Evolutionary conservation across 2,888 invertebrate species (phyloP).

Genomic region (Patella depressa): DNA sequence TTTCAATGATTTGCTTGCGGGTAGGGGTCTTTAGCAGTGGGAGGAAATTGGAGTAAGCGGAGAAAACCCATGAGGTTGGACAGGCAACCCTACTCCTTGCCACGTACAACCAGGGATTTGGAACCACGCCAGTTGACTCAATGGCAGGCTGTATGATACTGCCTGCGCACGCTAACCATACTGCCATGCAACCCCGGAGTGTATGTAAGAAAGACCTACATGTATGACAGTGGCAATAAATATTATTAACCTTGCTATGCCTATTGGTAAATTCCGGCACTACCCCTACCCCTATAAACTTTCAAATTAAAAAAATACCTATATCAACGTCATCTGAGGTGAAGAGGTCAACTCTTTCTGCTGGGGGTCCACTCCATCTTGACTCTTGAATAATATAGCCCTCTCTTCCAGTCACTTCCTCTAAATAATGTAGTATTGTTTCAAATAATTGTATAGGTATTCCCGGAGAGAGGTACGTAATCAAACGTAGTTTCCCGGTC

Average conservation of each 20-base stretch:
- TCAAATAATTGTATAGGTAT: slow-evolving; percentile 78
- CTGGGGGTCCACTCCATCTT: slow-evolving; percentile 74
- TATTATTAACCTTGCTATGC: neutral
- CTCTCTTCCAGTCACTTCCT: slow-evolving; percentile 74
- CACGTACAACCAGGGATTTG: no score
- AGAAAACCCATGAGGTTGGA: no score
- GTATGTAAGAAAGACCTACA: no score
- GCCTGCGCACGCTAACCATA: neutral
- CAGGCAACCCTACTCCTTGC: no score
- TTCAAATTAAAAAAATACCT: slow-evolving; percentile 69
- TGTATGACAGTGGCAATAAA: neutral
- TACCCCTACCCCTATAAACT: no score
- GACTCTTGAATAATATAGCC: slow-evolving; percentile 77
- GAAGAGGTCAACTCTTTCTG: slow-evolving; percentile 76
- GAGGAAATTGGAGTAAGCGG: no score
- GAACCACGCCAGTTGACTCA: no score
- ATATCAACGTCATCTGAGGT: slow-evolving; percentile 75
- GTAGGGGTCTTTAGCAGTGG: no score
- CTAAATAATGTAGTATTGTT: slow-evolving; percentile 75
- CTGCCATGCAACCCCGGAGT: neutral
- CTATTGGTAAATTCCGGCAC: no score
- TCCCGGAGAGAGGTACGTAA: slow-evolving; percentile 78
- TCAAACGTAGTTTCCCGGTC: slow-evolving; percentile 72
- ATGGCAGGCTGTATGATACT: no score
- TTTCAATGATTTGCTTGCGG: no score